Base-by-base conservation (phyloP, 2,797 vertebrate genomes). In the Distichodus sexfasciatus region DNA sequence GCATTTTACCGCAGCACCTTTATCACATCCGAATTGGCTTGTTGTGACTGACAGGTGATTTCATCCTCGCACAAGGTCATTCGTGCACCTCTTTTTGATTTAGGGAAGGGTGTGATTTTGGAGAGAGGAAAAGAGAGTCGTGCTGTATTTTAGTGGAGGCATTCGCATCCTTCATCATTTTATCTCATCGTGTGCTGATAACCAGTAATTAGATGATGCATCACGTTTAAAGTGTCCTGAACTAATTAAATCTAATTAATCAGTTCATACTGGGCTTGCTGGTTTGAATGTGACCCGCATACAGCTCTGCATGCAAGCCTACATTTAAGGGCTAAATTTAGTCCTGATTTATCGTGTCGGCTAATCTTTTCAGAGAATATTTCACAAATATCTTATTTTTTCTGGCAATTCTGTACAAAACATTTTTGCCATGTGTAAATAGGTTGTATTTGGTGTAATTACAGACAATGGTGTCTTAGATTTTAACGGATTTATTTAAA, bases 21-120 rank as follows among this genome's bases (percentile, higher is more conserved):
- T n/a, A n/a, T n/a, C n/a, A n/a, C n/a, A n/a, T n/a, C n/a, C n/a
- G n/a, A n/a, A n/a, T n/a, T n/a, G 5, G 2, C 14, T 6, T n/a
- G 14, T n/a, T 29, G n/a, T 9, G 15, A 14, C 10, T 21, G 19
- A 23, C 21, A 48, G 8, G 11, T 12, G 12, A 11, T 31, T 44
- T 9, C 6, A 17, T 70, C 14, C 54, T 12, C 7, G 35, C 46
- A 38, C 68, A 70, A 70, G 68, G 68, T 70, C 58, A 70, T 70
- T 19, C 35, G 41, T 31, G 29, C 15, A 19, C 19, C n/a, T n/a
- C n/a, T n/a, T 55, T 29, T 38, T 2, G 53, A 6, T 17, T 57
- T 19, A 12, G 3, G 2, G 17, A n/a, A 21, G 31, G 33, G 6
- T 23, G 8, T 38, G 35, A 24, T 17, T 58, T n/a, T n/a, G n/a